Base-by-base conservation (phyloP, 2,888 invertebrate species). In the Malacosoma neustria region DNA sequence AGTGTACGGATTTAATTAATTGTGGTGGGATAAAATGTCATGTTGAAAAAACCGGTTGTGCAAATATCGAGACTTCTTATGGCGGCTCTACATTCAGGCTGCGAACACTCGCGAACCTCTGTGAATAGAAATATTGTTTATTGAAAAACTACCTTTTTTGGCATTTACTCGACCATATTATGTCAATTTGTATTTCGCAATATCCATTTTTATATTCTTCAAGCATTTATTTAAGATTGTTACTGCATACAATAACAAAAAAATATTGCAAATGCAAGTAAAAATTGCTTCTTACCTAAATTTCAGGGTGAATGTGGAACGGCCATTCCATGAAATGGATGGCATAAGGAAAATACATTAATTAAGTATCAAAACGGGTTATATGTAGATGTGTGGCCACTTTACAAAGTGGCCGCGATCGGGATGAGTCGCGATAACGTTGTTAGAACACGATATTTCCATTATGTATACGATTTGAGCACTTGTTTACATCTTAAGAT, bases 381-480 rank as follows among this genome's bases (percentile, higher is more conserved):
- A n/a, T n/a, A n/a, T n/a, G 55, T 61, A 73, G 70, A 72, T 72
- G 67, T 72, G 73, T 68, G 74, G 71, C 74, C 82, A 81, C 82
- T 84, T 80, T 80, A 82, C 80, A 80, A 81, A 84, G 74, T 77
- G 84, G 79, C 79, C 80, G 74, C 76, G 84, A 79, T 79, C 80
- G 72, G 80, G 80, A 81, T 76, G 85, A 80, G 79, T 69, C 74
- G 80, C 75, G 82, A 84, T 84, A 82, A 73, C 80, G 79, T 77
- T 80, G 80, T 81, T 80, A 75, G 80, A 82, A 85, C 84, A 85
- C 80, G 84, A 82, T 84, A 84, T 84, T 84, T 80, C 84, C 85
- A 85, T 85, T 84, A 85, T 79, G 84, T 84, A 84, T 85, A 85
- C 84, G 82, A 85, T 84, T 82, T 80, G 80, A 85, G 76, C 72